phyloP scores from a whole-genome alignment of 2,888 invertebrate genomes.

The Lithophane socia region DNA sequence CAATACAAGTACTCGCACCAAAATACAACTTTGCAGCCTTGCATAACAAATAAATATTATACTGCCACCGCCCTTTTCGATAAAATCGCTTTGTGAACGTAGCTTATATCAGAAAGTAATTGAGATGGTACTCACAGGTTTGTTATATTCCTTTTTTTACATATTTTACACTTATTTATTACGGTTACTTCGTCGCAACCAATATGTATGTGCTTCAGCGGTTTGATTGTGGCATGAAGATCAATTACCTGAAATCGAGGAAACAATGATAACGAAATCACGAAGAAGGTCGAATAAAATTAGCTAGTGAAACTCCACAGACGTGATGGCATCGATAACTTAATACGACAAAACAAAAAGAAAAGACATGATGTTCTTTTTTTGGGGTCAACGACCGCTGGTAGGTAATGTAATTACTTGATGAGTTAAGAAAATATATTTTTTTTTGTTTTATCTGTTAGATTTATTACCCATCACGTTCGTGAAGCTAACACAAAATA shows the following conservation, averaged over 20 bases:
- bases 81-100: no score
- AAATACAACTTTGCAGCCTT: no score
- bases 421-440: not conserved
- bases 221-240: constrained; percentile 77
- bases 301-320: no score
- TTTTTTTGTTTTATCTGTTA: not conserved
- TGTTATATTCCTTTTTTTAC: constrained; percentile 74
- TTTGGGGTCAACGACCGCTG: not conserved
- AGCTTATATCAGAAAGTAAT: not conserved
- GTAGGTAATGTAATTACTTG: not conserved
- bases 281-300: not conserved
- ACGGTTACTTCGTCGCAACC: constrained; percentile 94
- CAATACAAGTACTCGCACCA: no score
- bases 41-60: no score
- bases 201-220: constrained; percentile 91
- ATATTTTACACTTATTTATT: constrained; percentile 91
- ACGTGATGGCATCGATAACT: not conserved
- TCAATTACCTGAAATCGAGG: constrained; percentile 76
- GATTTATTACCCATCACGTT: not conserved
- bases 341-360: not conserved
- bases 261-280: not conserved
- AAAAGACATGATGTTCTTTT: not conserved
- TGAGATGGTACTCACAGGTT: constrained; percentile 72
- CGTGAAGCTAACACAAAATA: not conserved
- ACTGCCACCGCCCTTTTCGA: no score